A percentile compares a stretch with the other conserved stretches of the same genome.
These are phyloP conservation scores for Diadema setosum DNA, from an alignment of 35 echinoderm and acorn worm species.

Conservation along the genomic window DNA sequence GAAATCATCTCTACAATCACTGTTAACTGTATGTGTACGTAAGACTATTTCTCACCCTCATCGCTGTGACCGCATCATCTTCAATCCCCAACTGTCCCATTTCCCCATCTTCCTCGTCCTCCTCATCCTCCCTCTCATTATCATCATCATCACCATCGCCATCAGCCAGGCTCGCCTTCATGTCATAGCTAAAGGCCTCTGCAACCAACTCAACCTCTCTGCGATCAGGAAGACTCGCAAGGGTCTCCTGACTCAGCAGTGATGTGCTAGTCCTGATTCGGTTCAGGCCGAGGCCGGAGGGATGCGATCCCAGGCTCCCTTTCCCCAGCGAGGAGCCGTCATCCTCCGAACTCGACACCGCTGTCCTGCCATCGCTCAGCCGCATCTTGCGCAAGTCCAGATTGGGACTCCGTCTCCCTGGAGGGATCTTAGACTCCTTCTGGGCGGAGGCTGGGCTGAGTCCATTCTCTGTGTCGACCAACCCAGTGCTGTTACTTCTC, in stretches of 20 bases:
- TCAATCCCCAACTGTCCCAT: not conserved
- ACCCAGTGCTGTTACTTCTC: not conserved
- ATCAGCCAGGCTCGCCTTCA: not conserved
- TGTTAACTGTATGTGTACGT: too few species aligned
- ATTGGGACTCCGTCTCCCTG: slow-evolving; percentile 23
- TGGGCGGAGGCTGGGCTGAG: not conserved
- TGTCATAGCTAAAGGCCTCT: slow-evolving; percentile 50
- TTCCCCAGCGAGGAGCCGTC: not conserved
- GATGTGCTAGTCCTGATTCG: not conserved
- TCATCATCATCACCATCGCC: slow-evolving; percentile 13
- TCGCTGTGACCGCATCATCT: too few species aligned
- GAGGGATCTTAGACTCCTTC: not conserved
- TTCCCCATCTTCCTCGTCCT: not conserved
- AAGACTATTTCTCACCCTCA: too few species aligned
- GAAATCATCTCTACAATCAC: too few species aligned
- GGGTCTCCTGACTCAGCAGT: not conserved
- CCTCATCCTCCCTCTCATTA: not conserved
- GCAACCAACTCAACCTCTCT: slow-evolving; percentile 52
- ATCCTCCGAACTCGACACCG: slow-evolving; percentile 16
- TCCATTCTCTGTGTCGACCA: not conserved
- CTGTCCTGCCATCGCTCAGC: not conserved
- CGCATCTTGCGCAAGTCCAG: slow-evolving; percentile 19
- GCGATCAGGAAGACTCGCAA: not conserved
- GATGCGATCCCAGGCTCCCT: not conserved
- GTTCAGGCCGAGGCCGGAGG: not conserved